These are phyloP conservation scores for Cuculus canorus DNA, from an alignment of 2,797 vertebrate genomes.

Conservation along the genomic window DNA sequence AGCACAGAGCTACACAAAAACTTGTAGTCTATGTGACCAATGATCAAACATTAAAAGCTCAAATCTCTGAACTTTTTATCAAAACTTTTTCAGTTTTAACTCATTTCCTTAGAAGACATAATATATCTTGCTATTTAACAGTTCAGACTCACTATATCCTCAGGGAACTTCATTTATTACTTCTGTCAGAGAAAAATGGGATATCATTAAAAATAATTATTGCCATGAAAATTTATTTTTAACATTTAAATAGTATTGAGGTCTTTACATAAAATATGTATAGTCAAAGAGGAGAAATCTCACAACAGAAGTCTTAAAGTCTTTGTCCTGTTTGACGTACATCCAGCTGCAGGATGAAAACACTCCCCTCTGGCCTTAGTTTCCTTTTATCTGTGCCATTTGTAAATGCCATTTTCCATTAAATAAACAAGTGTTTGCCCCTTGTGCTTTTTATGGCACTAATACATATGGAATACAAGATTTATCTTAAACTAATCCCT, in stretches of 20 bases:
- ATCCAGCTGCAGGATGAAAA: not conserved
- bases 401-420: conserved; percentile 24
- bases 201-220: not conserved
- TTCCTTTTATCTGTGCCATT: not conserved
- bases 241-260: not conserved
- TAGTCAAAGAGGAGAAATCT: not conserved
- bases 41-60: not conserved
- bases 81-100: not conserved
- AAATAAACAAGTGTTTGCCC: conserved; percentile 14
- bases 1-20: not conserved
- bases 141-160: not conserved
- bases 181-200: not conserved
- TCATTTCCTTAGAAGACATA: not conserved
- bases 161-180: not conserved
- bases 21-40: not conserved
- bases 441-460: conserved; percentile 16
- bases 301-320: not conserved
- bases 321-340: not conserved
- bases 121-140: not conserved
- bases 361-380: not conserved
- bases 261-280: not conserved
- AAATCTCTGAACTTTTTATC: not conserved
- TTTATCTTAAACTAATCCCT: conserved; percentile 58
- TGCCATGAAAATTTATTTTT: not conserved
- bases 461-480: conserved; percentile 43